These are phyloP conservation scores for Teinopalpus imperialis DNA, from an alignment of 2,888 invertebrate species.

Conservation along the genomic window DNA sequence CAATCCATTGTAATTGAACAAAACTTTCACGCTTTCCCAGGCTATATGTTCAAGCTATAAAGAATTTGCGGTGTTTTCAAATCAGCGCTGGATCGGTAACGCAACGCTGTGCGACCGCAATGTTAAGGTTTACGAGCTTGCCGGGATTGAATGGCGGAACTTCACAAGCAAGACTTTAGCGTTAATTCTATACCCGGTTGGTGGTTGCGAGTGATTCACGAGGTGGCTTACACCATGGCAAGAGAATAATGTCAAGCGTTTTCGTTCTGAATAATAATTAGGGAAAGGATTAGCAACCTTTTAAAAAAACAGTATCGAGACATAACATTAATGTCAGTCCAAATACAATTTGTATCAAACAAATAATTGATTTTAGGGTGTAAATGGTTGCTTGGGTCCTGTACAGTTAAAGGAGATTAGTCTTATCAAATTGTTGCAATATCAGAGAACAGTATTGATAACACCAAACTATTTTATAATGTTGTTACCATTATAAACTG, in stretches of 20 bases:
- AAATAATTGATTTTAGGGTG: too few relatives aligned
- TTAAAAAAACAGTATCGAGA: too few relatives aligned
- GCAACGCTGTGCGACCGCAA: slow-evolving; percentile 54
- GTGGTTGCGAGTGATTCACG: slow-evolving; percentile 25
- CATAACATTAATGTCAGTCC: too few relatives aligned
- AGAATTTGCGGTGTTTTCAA: slow-evolving; percentile 68
- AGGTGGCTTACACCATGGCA: slow-evolving; percentile 12
- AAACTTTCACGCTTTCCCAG: slow-evolving; percentile 19
- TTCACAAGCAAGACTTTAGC: slow-evolving; percentile 46
- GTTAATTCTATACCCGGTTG: slow-evolving; percentile 31
- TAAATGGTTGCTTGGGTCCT: too few relatives aligned
- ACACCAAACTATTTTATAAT: too few relatives aligned
- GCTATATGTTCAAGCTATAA: slow-evolving; percentile 22
- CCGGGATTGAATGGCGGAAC: slow-evolving; percentile 62
- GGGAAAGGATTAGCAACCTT: too few relatives aligned
- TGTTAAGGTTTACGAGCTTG: slow-evolving; percentile 56
- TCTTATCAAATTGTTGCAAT: too few relatives aligned
- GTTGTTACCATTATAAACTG: too few relatives aligned
- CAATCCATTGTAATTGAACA: neutral
- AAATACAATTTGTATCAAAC: too few relatives aligned
- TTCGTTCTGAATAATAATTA: too few relatives aligned
- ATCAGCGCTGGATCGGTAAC: slow-evolving; percentile 54
- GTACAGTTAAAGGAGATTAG: too few relatives aligned
- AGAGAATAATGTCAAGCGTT: slow-evolving; percentile 1
- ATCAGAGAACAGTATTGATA: too few relatives aligned